A percentile compares a stretch with the other conserved stretches of the same genome.
phyloP scores from a whole-genome alignment of 2,113 vertebrate species.

The Tachysurus fulvidraco region DNA sequence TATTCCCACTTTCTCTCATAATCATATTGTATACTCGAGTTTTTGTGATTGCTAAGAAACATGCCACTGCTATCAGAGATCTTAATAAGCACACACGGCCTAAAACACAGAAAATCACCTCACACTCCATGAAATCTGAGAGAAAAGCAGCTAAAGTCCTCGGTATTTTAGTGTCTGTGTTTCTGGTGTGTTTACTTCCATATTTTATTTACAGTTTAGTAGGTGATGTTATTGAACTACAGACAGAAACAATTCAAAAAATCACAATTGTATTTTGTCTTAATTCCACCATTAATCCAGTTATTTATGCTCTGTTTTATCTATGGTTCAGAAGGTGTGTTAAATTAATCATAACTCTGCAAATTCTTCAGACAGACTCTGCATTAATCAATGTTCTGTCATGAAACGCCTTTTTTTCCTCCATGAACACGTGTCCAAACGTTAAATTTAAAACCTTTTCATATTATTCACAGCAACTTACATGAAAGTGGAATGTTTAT shows the following conservation, averaged over 20 bases:
- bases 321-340: slow-evolving; percentile 51
- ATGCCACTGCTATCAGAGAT: slow-evolving; percentile 56
- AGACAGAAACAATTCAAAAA: not conserved
- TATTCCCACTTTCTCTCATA: slow-evolving; percentile 33
- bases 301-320: slow-evolving; percentile 56
- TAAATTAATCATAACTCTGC: slow-evolving; percentile 53
- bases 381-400: slow-evolving; percentile 15
- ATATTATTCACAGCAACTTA: too few relatives aligned
- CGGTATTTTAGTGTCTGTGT: slow-evolving; percentile 50
- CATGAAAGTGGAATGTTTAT: too few relatives aligned
- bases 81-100: slow-evolving; percentile 9
- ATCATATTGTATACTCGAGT: slow-evolving; percentile 34
- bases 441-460: too few relatives aligned
- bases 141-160: slow-evolving; percentile 51
- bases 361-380: slow-evolving; percentile 17
- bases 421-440: not conserved
- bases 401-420: not conserved
- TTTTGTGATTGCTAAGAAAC: slow-evolving; percentile 47
- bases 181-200: slow-evolving; percentile 43
- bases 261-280: slow-evolving; percentile 6
- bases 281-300: slow-evolving; percentile 54
- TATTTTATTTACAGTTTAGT: slow-evolving; percentile 36
- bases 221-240: not conserved
- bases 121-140: slow-evolving; percentile 38
- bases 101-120: not conserved